Percentiles rank a stretch among this genome's conserved stretches.
Conservation (phyloP, 2,888 invertebrate species). For the Ashinkailepas kermadecensis region DNA sequence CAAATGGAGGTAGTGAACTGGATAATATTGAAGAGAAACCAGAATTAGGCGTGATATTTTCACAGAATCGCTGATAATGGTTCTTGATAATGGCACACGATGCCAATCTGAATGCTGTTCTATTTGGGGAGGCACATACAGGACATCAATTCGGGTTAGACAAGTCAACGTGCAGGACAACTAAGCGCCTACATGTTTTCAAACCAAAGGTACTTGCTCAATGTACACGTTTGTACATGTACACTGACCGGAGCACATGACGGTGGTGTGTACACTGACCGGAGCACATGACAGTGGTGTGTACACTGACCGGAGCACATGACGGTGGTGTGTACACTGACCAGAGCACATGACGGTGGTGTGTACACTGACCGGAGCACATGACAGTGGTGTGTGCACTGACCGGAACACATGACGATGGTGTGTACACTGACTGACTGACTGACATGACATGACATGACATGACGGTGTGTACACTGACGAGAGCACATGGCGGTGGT, state of each 20-base stretch:
- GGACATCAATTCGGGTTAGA: too few relatives aligned
- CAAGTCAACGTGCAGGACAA: too few relatives aligned
- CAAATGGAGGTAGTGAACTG: too few relatives aligned
- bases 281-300: background rate
- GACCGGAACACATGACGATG: background rate
- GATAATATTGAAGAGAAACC: too few relatives aligned
- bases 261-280: background rate
- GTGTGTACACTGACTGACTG: slow-evolving; percentile 30
- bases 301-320: background rate
- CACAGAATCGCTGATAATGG: too few relatives aligned
- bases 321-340: background rate
- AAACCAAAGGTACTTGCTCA: too few relatives aligned
- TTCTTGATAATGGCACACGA: too few relatives aligned
- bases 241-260: slow-evolving; percentile 26
- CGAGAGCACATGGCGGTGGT: background rate
- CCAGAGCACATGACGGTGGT: slow-evolving; percentile 20
- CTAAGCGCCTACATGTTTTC: too few relatives aligned
- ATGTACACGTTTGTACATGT: background rate
- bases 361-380: slow-evolving; percentile 28
- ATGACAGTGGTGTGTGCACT: background rate
- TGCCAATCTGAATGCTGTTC: too few relatives aligned
- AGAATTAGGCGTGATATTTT: too few relatives aligned
- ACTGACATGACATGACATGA: background rate
- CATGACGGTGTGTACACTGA: background rate
- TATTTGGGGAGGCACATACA: too few relatives aligned